Evolutionary conservation across 2,113 vertebrate species (phyloP).

Genomic region (Chloropsis cyanopogon): DNA sequence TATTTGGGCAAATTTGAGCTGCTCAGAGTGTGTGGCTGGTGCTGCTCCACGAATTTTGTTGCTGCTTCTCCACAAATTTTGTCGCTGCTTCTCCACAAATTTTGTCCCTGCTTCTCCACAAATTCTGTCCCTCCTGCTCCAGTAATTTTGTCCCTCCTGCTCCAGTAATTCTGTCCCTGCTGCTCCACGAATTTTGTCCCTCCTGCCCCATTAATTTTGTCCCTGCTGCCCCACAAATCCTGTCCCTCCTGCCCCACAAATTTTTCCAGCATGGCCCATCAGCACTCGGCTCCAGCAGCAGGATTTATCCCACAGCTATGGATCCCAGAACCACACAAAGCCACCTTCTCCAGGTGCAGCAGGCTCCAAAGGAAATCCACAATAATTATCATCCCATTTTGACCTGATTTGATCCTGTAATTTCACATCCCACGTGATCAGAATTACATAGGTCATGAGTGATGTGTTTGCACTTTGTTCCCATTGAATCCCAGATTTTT

Average conservation of each 20-base stretch:
- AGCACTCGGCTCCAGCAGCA: neutral
- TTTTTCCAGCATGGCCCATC: neutral
- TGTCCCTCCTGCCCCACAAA: too few species aligned
- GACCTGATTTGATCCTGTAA: rapidly evolving
- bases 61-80: neutral
- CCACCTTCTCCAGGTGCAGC: neutral
- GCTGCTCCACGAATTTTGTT: rapidly evolving
- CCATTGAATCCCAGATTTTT: neutral
- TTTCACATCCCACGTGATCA: neutral
- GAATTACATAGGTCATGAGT: neutral
- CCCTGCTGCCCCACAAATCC: too few species aligned
- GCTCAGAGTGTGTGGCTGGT: neutral
- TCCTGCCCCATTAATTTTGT: too few species aligned
- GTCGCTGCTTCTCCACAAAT: rapidly evolving
- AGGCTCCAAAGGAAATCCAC: neutral
- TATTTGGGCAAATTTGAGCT: neutral
- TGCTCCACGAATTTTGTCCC: too few species aligned
- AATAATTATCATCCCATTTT: rapidly evolving
- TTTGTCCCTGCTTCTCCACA: rapidly evolving
- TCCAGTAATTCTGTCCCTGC: too few species aligned
- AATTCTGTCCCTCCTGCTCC: too few species aligned
- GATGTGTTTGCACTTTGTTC: neutral
- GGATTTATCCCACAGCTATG: rapidly evolving
- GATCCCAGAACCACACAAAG: too few species aligned
- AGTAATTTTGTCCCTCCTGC: too few species aligned